Evolutionary conservation across 2,888 invertebrate genomes (phyloP).

Genomic region (Lepetodrilus schrolli): DNA sequence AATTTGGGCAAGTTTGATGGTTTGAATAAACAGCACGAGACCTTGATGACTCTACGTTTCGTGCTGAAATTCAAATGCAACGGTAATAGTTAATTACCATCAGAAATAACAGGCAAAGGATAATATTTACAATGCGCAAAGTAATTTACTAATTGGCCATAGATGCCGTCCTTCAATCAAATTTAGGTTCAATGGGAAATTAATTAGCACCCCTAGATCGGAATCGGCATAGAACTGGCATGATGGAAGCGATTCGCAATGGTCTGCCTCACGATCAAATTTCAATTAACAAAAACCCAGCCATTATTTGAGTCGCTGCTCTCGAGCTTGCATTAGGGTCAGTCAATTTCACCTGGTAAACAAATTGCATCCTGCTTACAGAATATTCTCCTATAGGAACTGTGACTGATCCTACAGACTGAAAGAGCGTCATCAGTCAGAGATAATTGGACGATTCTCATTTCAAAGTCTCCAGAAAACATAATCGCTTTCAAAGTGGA

Average conservation of each 20-base stretch:
- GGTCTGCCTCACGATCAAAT: slow-evolving; percentile 10
- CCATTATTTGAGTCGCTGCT: not conserved
- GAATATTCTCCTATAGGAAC: slow-evolving; percentile 3
- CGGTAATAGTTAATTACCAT: not conserved
- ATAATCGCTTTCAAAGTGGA: no score
- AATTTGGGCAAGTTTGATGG: slow-evolving; percentile 9
- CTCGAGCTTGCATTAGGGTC: slow-evolving; percentile 1
- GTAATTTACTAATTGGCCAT: slow-evolving; percentile 24
- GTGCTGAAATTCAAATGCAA: not conserved
- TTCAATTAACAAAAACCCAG: slow-evolving; percentile 6
- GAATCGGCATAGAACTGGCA: not conserved
- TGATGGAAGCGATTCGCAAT: not conserved
- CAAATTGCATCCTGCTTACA: slow-evolving; percentile 13
- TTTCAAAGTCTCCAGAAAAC: no score
- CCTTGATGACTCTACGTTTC: not conserved
- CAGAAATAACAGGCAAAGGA: not conserved
- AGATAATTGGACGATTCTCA: not conserved
- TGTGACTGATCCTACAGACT: not conserved
- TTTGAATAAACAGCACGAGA: not conserved
- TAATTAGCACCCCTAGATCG: slow-evolving; percentile 13
- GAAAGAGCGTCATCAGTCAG: not conserved
- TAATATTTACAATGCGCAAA: slow-evolving; percentile 25
- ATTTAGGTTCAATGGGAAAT: slow-evolving; percentile 16
- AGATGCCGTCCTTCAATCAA: not conserved
- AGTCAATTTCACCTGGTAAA: slow-evolving; percentile 22